Evolutionary conservation across 2,113 vertebrate genomes (phyloP).

Genomic region (Peucedramus taeniatus): DNA sequence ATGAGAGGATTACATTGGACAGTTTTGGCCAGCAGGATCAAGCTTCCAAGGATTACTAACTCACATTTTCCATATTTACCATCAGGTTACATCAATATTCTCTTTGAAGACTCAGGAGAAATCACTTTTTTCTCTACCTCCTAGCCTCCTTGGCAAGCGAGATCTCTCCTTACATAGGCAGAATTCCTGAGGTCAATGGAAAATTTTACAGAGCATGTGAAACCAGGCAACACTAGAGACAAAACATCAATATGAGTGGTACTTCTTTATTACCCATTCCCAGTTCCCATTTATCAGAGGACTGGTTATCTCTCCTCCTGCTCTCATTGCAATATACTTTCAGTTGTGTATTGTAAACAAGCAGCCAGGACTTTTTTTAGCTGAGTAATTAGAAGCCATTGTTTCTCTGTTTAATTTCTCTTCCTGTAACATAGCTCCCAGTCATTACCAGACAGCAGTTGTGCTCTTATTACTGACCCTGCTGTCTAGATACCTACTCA

Average conservation of each 20-base stretch:
- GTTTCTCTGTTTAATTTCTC: constrained; percentile 13
- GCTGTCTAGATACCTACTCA: background rate
- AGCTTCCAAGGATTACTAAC: background rate
- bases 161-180: background rate
- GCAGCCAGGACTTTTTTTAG: background rate
- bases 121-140: background rate
- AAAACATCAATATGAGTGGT: background rate
- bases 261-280: background rate
- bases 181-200: background rate
- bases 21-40: background rate
- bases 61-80: background rate
- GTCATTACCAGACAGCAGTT: background rate
- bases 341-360: background rate
- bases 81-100: background rate
- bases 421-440: background rate
- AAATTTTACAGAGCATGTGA: background rate
- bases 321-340: background rate
- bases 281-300: background rate
- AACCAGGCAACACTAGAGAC: background rate
- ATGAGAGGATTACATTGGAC: background rate
- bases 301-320: background rate
- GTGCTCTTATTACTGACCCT: background rate
- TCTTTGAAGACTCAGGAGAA: background rate
- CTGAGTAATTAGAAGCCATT: background rate
- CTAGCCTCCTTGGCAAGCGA: background rate